Evolutionary conservation across 2,113 vertebrate genomes (phyloP), one percentile per base, ranked within the genome.

Genomic region (Hippocampus guttulatus): DNA sequence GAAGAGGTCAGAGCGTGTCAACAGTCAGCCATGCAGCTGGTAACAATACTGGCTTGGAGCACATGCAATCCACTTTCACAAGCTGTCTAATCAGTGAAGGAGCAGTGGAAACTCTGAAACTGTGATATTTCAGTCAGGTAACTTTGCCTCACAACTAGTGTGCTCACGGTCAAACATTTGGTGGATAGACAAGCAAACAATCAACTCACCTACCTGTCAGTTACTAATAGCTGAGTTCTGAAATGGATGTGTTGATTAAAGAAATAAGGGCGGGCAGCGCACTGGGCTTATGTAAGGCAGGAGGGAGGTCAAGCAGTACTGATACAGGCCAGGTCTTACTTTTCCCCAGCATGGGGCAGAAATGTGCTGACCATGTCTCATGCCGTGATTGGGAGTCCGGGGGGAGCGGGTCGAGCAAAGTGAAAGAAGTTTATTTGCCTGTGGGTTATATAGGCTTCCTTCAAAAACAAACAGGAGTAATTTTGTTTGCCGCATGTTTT

Each of bases 401-500:
- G 52, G 75, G 67, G 12, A 25, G 55, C 15, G 67, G 76, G 65
- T 43, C 0, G 8, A n/a, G 71, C 27, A 41, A 65, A 67, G 69
- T 75, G 79, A 68, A 67, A 57, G 62, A 69, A 66, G 87, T 87
- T 84, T 82, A 83, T 87, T 88, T 90, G 84, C 81, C 76, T 82
- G 75, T 25, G 78, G 84, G 80, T 79, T 78, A 80, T 82, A 79
- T 81, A 83, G 76, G 68, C 72, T 85, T 81, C 73, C 76, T 86
- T 85, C 62, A 81, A 87, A 87, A 88, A 88, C 82, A 88, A 89
- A 88, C 87, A 77, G 66, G 55, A 41, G 76, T 79, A 75, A 85
- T 84, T 86, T 78, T 86, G 84, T 86, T 87, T 88, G 62, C 80
- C 73, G 75, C 67, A 70, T 90, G 87, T 88, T 89, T 83, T 83